phyloP scores from a whole-genome alignment of 2,888 invertebrate genomes.

The Pristionchus entomophagus region DNA sequence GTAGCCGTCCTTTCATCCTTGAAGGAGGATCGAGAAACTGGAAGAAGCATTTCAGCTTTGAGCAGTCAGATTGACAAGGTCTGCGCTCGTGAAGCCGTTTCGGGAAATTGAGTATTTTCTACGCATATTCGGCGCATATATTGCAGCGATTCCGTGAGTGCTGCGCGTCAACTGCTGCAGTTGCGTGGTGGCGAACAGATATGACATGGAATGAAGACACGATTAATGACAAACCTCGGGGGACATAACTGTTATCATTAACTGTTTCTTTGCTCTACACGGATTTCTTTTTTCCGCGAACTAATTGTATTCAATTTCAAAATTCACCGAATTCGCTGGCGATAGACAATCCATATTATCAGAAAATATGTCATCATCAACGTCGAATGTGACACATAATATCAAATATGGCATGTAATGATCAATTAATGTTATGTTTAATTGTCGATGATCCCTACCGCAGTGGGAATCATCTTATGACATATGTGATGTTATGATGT shows the following conservation, averaged over 20 bases:
- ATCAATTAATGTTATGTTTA: too few species aligned
- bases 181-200: constrained; percentile 58
- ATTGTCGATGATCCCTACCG: too few species aligned
- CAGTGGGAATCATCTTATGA: too few species aligned
- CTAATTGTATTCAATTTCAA: too few species aligned
- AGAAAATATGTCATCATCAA: too few species aligned
- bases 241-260: neutral
- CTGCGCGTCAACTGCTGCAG: constrained; percentile 56
- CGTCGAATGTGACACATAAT: too few species aligned
- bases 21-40: constrained; percentile 73
- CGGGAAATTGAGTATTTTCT: neutral
- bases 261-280: neutral
- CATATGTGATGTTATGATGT: too few species aligned
- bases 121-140: neutral
- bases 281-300: neutral
- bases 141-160: constrained; percentile 43
- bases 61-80: constrained; percentile 70
- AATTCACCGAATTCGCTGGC: too few species aligned
- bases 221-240: neutral
- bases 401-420: too few species aligned
- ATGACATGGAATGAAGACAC: constrained; percentile 45
- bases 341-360: too few species aligned
- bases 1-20: constrained; percentile 71
- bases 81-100: neutral
- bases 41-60: constrained; percentile 72